These are phyloP conservation scores for Dolichotis patagonum DNA, from an alignment of 2,113 vertebrate genomes.

Conservation along the genomic window DNA sequence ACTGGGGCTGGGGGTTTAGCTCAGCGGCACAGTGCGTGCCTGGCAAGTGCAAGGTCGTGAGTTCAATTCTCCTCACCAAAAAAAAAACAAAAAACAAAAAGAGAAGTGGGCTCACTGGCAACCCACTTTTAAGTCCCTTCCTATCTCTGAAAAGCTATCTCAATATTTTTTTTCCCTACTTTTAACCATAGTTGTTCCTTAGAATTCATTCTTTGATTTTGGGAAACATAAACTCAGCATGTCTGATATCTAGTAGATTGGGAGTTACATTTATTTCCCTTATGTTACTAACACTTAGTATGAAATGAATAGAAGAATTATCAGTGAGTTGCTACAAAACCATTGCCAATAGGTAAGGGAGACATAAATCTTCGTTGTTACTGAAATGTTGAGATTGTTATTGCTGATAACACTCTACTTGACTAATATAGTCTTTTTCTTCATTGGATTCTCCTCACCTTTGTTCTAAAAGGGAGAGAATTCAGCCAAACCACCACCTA, in stretches of 20 bases:
- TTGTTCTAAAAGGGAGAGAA: neutral
- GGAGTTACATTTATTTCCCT: neutral
- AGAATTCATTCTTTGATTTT: neutral
- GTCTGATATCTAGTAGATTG: neutral
- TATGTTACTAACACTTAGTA: slow-evolving; percentile 72
- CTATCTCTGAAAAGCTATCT: neutral
- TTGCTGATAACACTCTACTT: neutral
- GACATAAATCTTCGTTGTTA: neutral
- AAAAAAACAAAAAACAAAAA: no score
- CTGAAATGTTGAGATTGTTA: neutral
- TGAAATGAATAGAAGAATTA: neutral
- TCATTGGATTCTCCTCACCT: neutral
- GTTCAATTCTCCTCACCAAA: no score
- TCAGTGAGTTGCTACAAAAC: neutral
- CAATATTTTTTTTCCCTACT: neutral
- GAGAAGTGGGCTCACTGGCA: neutral
- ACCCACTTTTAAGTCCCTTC: no score
- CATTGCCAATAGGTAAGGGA: neutral
- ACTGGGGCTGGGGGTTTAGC: no score
- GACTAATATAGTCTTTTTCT: neutral
- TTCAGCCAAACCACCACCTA: neutral
- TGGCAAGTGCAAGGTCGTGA: no score
- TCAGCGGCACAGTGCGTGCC: no score
- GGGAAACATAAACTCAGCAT: neutral
- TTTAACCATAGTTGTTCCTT: neutral